These are phyloP conservation scores for Drosophila mojavensis DNA, from an alignment of 1,140 invertebrate species.

Conservation along the genomic window DNA sequence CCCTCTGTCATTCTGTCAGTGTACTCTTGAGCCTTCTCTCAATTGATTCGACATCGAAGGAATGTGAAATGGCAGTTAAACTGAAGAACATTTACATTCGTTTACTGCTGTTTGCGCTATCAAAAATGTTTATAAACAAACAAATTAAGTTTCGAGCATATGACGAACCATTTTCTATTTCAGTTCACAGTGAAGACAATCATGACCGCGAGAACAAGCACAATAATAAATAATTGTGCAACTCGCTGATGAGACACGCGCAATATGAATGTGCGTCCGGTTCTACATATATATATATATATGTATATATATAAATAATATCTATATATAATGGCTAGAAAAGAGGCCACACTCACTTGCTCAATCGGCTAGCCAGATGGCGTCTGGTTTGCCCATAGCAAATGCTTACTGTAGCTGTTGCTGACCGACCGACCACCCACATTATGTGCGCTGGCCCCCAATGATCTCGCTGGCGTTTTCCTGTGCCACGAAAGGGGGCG, in stretches of 20 bases:
- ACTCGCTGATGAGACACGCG: slow-evolving; percentile 19
- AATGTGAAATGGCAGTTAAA: no score
- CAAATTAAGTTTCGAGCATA: slow-evolving; percentile 44
- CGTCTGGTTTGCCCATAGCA: background rate
- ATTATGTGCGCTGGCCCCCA: background rate
- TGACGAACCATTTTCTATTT: slow-evolving; percentile 21
- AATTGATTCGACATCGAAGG: background rate
- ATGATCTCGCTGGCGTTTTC: slow-evolving; percentile 6
- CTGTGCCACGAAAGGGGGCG: slow-evolving; percentile 14
- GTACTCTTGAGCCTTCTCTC: background rate
- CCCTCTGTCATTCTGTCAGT: no score
- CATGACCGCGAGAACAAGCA: background rate
- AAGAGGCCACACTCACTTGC: slow-evolving; percentile 32
- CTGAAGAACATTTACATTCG: no score
- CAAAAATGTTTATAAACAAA: slow-evolving; percentile 51
- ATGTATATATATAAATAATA: slow-evolving; percentile 7
- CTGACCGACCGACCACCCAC: slow-evolving; percentile 9
- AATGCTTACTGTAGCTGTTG: background rate
- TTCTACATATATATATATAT: background rate
- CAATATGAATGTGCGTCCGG: slow-evolving; percentile 15
- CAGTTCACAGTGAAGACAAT: slow-evolving; percentile 13
- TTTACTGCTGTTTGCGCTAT: background rate
- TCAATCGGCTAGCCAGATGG: slow-evolving; percentile 40
- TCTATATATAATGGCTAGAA: slow-evolving; percentile 10
- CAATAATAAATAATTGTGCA: slow-evolving; percentile 23